A percentile compares a stretch with the other conserved stretches of the same genome.
Evolutionary conservation across 2,797 vertebrate genomes (phyloP).

Genomic region (Callimico goeldii): DNA sequence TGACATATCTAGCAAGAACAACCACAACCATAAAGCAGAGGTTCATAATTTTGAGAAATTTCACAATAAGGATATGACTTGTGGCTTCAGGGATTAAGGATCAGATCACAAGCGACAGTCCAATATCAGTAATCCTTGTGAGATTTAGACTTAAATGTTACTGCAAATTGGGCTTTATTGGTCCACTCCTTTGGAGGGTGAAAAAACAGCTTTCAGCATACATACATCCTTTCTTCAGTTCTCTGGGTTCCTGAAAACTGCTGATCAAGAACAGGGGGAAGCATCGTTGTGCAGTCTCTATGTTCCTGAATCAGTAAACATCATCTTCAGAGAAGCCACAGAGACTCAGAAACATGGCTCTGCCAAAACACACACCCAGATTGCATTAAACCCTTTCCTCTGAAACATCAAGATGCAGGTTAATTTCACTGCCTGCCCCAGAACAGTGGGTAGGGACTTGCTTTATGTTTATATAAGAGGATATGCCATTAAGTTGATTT

Average conservation of each 20-base stretch:
- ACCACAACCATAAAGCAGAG: too few species aligned
- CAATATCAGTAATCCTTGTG: neutral
- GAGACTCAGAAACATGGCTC: neutral
- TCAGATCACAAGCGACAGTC: neutral
- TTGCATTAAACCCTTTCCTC: neutral
- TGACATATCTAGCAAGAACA: neutral
- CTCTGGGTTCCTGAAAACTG: neutral
- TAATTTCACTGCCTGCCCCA: conserved; percentile 25
- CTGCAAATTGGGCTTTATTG: neutral
- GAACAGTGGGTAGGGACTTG: neutral
- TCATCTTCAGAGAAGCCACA: neutral
- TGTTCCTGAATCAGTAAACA: neutral
- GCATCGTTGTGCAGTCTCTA: neutral
- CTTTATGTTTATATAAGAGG: conserved; percentile 36
- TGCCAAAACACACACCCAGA: neutral
- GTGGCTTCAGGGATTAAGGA: neutral
- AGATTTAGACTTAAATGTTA: neutral
- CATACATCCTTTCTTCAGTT: neutral
- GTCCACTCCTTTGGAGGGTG: neutral
- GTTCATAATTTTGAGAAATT: neutral
- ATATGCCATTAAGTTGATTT: conserved; percentile 27
- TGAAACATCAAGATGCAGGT: neutral
- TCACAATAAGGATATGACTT: neutral
- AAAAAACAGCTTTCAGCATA: neutral
- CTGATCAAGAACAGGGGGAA: neutral